phyloP scores from a whole-genome alignment of 2,797 vertebrate genomes.

The Phataginus tricuspis region DNA sequence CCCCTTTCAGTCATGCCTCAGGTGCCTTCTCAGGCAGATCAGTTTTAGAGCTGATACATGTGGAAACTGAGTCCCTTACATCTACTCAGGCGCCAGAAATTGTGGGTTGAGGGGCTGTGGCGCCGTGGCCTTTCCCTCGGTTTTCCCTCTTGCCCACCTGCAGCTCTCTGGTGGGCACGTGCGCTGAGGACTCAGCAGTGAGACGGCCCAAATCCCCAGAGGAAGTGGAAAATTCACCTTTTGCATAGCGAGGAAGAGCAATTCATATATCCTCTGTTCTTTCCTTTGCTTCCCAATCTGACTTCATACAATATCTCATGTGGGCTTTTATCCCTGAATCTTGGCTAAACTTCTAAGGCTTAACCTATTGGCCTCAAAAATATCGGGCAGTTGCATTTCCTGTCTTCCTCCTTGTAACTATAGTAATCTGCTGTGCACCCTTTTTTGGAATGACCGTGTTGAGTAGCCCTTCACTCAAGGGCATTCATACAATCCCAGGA shows the following conservation, averaged over 20 bases:
- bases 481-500: constrained; percentile 89
- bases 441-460: constrained; percentile 93
- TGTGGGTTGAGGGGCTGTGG: no score
- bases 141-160: not conserved
- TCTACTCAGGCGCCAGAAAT: no score
- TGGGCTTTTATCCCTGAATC: constrained; percentile 92
- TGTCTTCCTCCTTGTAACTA: constrained; percentile 89
- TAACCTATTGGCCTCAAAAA: constrained; percentile 95
- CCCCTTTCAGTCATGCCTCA: not conserved
- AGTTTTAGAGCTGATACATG: not conserved
- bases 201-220: not conserved
- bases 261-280: constrained; percentile 92
- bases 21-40: not conserved
- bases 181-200: no score
- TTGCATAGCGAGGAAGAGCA: constrained; percentile 91
- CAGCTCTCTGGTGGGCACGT: not conserved
- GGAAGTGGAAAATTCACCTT: constrained; percentile 90
- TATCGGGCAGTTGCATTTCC: constrained; percentile 93
- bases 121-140: not conserved
- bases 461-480: constrained; percentile 91
- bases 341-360: constrained; percentile 91
- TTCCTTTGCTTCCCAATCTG: constrained; percentile 89
- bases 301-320: constrained; percentile 90
- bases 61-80: not conserved
- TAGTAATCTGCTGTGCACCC: constrained; percentile 85